These are phyloP conservation scores for Glandiceps talaboti DNA, from an alignment of 53 echinoderm and acorn worm species.

Conservation along the genomic window DNA sequence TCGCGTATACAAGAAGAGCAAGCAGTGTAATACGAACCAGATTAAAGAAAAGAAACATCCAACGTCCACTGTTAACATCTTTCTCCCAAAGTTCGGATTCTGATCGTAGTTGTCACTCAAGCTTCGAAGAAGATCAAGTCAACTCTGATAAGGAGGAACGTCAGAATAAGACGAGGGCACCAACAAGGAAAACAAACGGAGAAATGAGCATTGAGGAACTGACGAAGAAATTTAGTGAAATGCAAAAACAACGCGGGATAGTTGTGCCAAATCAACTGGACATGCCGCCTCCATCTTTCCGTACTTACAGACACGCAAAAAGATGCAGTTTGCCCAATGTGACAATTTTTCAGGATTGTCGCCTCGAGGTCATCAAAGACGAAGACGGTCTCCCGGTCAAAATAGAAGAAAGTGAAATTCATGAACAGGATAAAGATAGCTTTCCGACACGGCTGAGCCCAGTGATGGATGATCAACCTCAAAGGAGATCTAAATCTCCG, in stretches of 20 bases:
- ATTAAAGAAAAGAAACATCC: background rate
- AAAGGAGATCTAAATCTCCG: background rate
- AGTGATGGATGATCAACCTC: background rate
- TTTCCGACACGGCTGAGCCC: too few relatives aligned
- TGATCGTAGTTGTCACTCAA: background rate
- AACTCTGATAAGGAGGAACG: background rate
- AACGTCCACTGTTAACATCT: background rate
- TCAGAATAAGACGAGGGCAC: background rate
- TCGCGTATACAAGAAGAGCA: constrained; percentile 24
- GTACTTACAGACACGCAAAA: background rate
- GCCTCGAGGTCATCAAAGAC: background rate
- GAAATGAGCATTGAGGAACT: background rate
- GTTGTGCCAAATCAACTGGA: background rate
- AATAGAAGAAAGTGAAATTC: background rate
- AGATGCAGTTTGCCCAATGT: background rate
- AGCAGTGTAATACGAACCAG: background rate
- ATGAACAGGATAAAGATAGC: too few relatives aligned
- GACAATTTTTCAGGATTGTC: background rate
- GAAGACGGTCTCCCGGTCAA: background rate
- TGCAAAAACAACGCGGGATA: background rate
- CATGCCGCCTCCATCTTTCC: background rate
- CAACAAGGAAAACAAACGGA: background rate
- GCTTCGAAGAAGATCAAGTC: background rate
- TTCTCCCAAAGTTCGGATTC: background rate
- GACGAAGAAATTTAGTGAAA: background rate